phyloP scores from a whole-genome alignment of 2,797 vertebrate genomes.

The Craterocephalus amniculus region DNA sequence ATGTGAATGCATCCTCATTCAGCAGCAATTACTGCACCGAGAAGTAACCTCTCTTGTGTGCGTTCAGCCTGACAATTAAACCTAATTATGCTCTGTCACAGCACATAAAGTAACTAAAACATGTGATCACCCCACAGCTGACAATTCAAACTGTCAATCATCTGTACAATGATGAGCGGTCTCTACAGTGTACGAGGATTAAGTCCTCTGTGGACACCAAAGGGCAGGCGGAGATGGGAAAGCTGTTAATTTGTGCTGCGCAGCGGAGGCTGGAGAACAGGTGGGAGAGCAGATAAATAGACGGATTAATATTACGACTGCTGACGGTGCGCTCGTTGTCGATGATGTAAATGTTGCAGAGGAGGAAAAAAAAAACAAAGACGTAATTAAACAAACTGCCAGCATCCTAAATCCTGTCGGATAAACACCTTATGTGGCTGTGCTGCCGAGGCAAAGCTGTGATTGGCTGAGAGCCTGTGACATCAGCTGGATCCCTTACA shows the following conservation, averaged over 20 bases:
- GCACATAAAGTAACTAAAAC: conserved; percentile 25
- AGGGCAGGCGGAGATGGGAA: conserved; percentile 52
- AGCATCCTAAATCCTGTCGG: conserved; percentile 17
- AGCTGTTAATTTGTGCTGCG: conserved; percentile 38
- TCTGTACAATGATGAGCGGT: conserved; percentile 38
- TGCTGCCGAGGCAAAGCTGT: not conserved
- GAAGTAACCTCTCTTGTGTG: not conserved
- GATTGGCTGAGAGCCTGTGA: conserved; percentile 47
- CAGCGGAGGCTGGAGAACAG: conserved; percentile 38
- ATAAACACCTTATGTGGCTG: conserved; percentile 23
- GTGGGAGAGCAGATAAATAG: conserved; percentile 49
- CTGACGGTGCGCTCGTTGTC: conserved; percentile 16
- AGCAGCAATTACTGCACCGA: not conserved
- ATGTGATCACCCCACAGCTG: conserved; percentile 9
- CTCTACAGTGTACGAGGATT: conserved; percentile 17
- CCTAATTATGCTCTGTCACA: conserved; percentile 25
- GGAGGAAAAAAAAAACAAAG: not conserved
- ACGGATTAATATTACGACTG: conserved; percentile 9
- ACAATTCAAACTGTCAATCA: conserved; percentile 40
- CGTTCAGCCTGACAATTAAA: conserved; percentile 19
- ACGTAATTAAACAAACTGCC: conserved; percentile 16
- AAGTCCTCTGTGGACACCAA: conserved; percentile 29
- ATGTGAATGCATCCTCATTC: too few relatives aligned
- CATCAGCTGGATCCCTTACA: conserved; percentile 63
- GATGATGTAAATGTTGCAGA: conserved; percentile 18